Base-by-base conservation (phyloP, 2,797 vertebrate species). In the Anisognathus igniventris region DNA sequence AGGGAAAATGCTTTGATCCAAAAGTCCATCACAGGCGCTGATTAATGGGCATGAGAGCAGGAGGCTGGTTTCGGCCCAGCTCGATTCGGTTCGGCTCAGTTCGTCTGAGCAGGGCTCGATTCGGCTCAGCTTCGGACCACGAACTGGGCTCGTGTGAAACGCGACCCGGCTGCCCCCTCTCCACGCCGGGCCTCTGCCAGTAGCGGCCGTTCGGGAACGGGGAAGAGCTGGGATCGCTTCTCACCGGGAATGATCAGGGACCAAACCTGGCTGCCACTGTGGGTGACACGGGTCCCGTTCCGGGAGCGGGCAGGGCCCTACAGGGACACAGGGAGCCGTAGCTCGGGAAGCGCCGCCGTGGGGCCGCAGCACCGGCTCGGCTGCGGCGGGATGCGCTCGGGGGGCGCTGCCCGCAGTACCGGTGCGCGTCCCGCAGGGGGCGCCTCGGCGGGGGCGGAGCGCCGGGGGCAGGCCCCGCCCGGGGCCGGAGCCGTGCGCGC, bases 221-320 rank as follows among this genome's bases (percentile, higher is more conserved):
- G 57, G 20, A 7, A 33, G 16, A n/a, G 40, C 10, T 8, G 57
- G 12, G 30, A 30, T 33, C 33, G 14, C 40, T 24, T 47, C 40
- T 33, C 40, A 3, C 24, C 16, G 10, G 5, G 30, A 39, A 5
- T 1, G 24, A 20, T 24, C 40, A 4, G 40, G 24, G 35, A 30
- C 24, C 58, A 4, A 6, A 4, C 3, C 40, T 3, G 24, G 20
- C 20, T 3, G 42, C 40, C 24, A 1, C 12, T 2, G 23, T 2
- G 28, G n/a, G 31, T 33, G 53, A 56, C 31, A 23, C 53, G 53
- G 21, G n/a, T 56, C 53, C 53, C n/a, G 9, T 33, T 10, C 21
- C 8, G 53, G 53, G 31, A 23, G 31, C 53, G 31, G 53, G 53
- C 31, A n/a, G 31, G 53, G 51, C 30, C 51, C 30, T 21, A 2